A percentile compares a stretch with the other conserved stretches of the same genome.
Conservation (phyloP, 2,797 vertebrate species). For the Gallinago solitaria region DNA sequence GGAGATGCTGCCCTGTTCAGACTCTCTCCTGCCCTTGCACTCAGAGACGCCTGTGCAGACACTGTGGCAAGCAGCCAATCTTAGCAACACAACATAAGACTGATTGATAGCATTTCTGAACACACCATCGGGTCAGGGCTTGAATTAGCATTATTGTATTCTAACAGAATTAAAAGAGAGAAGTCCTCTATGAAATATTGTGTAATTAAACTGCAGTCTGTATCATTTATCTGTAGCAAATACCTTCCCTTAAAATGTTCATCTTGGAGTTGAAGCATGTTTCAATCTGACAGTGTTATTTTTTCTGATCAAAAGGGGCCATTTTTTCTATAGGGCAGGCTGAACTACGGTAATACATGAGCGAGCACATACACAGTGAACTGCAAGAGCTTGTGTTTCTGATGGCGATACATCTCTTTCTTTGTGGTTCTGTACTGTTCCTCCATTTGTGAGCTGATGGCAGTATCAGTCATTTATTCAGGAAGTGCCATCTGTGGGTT, state of each 20-base stretch:
- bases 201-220: not conserved
- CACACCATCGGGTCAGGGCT: not conserved
- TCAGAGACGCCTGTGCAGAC: not conserved
- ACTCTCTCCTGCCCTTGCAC: not conserved
- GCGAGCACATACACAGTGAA: not conserved
- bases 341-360: rapidly evolving
- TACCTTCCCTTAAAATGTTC: not conserved
- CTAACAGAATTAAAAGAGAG: not conserved
- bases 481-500: not conserved
- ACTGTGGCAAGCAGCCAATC: not conserved
- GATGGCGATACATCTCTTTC: not conserved
- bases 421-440: not conserved
- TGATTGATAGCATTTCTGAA: not conserved
- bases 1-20: not conserved
- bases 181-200: not conserved
- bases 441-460: not conserved
- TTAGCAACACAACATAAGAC: not conserved
- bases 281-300: not conserved
- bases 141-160: not conserved
- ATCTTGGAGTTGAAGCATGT: not conserved
- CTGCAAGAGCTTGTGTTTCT: not conserved
- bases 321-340: not conserved
- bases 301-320: not conserved
- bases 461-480: not conserved
- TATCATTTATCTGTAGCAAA: not conserved